Evolutionary conservation across 1,140 invertebrate genomes (phyloP).

Genomic region (Episyrphus balteatus): DNA sequence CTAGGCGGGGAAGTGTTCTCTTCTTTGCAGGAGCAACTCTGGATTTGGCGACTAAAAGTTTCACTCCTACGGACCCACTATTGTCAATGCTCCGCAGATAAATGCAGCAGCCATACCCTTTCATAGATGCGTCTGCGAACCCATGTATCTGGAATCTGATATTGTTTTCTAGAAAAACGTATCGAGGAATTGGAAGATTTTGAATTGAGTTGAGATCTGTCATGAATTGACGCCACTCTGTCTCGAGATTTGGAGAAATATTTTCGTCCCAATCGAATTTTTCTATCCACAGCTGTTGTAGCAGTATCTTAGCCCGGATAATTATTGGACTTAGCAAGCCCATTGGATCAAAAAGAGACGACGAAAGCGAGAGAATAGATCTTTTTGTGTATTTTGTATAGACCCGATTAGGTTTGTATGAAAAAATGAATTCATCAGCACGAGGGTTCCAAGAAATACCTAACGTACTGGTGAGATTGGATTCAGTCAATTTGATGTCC

Average conservation of each 20-base stretch:
- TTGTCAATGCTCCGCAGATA: conserved; percentile 4
- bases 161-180: background rate
- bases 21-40: background rate
- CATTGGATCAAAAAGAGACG: too few species aligned
- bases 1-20: too few species aligned
- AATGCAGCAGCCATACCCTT: conserved; percentile 1
- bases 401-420: background rate
- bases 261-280: conserved; percentile 3
- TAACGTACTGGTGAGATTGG: background rate
- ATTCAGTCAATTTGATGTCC: background rate
- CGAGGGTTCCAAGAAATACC: background rate
- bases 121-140: background rate
- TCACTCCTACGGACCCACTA: background rate
- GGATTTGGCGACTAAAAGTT: conserved; percentile 1
- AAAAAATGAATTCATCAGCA: background rate
- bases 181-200: background rate
- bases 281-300: background rate
- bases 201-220: background rate
- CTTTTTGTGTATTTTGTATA: conserved; percentile 1
- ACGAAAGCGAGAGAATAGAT: too few species aligned
- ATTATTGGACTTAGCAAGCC: too few species aligned
- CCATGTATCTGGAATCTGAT: background rate
- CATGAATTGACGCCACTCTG: background rate
- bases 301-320: too few species aligned
- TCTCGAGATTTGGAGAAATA: background rate